Evolutionary conservation across 2,797 vertebrate species (phyloP).

Genomic region (Arctocebus calabarensis): DNA sequence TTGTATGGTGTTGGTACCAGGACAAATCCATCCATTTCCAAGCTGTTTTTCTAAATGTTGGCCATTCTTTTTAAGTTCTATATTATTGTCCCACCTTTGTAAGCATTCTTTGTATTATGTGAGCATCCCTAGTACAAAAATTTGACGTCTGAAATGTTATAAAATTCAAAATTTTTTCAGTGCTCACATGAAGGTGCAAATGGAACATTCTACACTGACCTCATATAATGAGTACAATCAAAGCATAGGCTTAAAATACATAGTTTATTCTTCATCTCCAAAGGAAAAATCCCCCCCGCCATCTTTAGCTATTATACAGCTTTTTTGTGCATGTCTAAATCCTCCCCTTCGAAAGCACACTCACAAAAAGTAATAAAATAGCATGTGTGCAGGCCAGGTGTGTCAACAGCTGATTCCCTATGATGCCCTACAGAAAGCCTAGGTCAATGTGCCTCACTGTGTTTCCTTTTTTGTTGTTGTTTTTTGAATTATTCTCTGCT

Average conservation of each 20-base stretch:
- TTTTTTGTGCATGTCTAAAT: not conserved
- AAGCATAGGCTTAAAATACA: not conserved
- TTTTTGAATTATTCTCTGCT: not conserved
- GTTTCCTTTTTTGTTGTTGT: not conserved
- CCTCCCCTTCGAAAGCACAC: too few species aligned
- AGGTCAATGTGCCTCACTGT: not conserved
- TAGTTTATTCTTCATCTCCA: not conserved
- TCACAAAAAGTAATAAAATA: too few species aligned
- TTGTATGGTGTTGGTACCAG: not conserved
- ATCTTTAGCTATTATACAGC: not conserved
- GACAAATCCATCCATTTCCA: slow-evolving; percentile 30
- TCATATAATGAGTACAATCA: not conserved
- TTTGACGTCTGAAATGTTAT: not conserved
- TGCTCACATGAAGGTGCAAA: not conserved
- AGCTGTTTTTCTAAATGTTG: not conserved
- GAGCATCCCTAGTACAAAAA: not conserved
- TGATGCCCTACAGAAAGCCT: not conserved
- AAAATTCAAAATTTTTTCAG: not conserved
- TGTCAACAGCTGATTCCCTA: not conserved
- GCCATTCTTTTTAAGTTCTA: not conserved
- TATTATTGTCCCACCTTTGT: not conserved
- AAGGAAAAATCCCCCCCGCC: not conserved
- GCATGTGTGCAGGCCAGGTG: too few species aligned
- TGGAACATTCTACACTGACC: not conserved
- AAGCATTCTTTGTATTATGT: not conserved